Conservation (phyloP, 2,797 vertebrate genomes). For the Tapirus indicus region DNA sequence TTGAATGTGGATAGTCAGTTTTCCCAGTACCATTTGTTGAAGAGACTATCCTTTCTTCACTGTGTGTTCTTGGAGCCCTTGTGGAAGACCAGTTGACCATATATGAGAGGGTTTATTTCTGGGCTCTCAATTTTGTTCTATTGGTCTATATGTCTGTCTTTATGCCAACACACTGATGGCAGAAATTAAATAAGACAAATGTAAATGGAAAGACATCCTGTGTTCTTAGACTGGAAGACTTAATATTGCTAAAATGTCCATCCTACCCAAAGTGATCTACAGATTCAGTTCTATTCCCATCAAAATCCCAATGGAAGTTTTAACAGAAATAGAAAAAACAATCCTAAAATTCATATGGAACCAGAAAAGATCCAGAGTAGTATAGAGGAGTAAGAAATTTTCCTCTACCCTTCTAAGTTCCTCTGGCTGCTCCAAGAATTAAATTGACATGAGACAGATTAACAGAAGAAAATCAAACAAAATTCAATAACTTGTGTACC, state of each 20-base stretch:
- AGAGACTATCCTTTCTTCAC: background rate
- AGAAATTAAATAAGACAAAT: constrained; percentile 3
- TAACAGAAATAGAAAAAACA: background rate
- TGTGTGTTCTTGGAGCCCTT: background rate
- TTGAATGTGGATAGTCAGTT: background rate
- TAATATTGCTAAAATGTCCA: background rate
- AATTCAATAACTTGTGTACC: no score
- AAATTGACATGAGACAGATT: no score
- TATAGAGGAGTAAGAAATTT: no score
- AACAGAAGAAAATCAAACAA: no score
- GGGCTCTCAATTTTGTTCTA: background rate
- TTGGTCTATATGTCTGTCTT: background rate
- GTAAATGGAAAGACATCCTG: background rate
- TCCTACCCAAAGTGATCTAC: background rate
- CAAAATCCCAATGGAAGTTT: background rate
- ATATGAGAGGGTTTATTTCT: background rate
- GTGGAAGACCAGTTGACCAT: background rate
- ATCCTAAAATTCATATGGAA: background rate
- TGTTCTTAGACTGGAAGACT: background rate
- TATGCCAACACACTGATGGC: background rate
- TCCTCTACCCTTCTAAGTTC: no score
- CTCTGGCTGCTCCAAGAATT: no score
- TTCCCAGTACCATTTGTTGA: background rate
- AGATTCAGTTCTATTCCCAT: background rate
- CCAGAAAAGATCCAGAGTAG: background rate